phyloP scores from a whole-genome alignment of 2,113 vertebrate genomes.

The Pangasianodon hypophthalmus region DNA sequence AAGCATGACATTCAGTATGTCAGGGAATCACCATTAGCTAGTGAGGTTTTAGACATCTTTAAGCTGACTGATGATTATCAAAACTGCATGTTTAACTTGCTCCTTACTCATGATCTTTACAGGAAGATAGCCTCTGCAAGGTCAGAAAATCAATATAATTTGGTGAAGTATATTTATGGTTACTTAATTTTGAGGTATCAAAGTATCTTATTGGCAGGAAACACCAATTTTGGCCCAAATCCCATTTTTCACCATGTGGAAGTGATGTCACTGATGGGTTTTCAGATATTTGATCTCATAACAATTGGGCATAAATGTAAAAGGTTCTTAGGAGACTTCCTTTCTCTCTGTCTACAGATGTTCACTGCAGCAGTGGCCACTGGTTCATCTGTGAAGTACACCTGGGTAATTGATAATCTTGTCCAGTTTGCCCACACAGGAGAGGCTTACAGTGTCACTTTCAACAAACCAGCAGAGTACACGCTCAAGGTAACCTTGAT shows the following conservation, averaged over 20 bases:
- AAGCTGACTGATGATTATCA: neutral
- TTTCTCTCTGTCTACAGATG: slow-evolving; percentile 55
- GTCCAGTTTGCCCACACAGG: slow-evolving; percentile 67
- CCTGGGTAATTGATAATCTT: slow-evolving; percentile 73
- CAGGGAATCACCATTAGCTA: no score
- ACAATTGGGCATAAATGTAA: neutral
- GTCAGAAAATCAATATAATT: neutral
- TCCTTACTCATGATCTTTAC: neutral
- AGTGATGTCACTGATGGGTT: neutral
- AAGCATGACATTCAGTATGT: neutral
- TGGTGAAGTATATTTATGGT: neutral
- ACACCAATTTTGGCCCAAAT: neutral
- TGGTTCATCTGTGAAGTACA: slow-evolving; percentile 75
- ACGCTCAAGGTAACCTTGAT: slow-evolving; percentile 66
- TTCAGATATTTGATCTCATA: neutral
- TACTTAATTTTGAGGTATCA: neutral
- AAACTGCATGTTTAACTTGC: neutral
- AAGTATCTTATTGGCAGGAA: neutral
- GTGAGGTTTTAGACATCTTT: neutral
- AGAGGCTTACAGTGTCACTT: slow-evolving; percentile 68
- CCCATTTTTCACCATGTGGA: neutral
- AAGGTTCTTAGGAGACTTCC: neutral
- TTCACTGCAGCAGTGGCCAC: slow-evolving; percentile 69
- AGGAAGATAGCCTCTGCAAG: neutral
- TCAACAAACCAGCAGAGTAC: slow-evolving; percentile 71